phyloP scores from a whole-genome alignment of 2,888 invertebrate genomes.

The Torymus tubicola region DNA sequence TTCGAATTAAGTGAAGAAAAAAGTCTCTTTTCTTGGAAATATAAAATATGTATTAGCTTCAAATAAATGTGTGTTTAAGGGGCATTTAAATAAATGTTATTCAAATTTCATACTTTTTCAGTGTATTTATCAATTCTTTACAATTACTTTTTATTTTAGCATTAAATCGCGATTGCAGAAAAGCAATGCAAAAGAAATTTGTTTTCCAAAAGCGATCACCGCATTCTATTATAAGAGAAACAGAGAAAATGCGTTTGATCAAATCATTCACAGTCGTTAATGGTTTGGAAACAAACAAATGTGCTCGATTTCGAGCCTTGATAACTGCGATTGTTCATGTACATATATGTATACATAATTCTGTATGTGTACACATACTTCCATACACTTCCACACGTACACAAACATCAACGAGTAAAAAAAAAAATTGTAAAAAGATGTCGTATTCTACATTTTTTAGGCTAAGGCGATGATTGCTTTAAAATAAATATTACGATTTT shows the following conservation, averaged over 20 bases:
- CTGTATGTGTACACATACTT: constrained; percentile 49
- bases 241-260: constrained; percentile 21
- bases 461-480: constrained; percentile 40
- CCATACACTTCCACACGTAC: constrained; percentile 39
- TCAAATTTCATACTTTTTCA: not conserved
- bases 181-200: constrained; percentile 1
- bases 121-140: not conserved
- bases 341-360: constrained; percentile 56
- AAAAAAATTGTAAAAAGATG: constrained; percentile 27
- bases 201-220: constrained; percentile 43
- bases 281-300: constrained; percentile 29
- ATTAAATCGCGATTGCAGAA: not conserved
- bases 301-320: constrained; percentile 49
- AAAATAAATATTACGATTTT: constrained; percentile 26
- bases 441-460: constrained; percentile 46
- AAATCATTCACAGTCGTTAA: constrained; percentile 26
- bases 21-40: not conserved
- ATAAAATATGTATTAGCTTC: constrained; percentile 3
- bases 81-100: not conserved
- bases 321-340: constrained; percentile 51
- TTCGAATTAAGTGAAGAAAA: not conserved
- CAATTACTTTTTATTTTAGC: not conserved
- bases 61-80: constrained; percentile 1
- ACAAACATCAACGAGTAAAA: constrained; percentile 33
- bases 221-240: not conserved